Conservation (phyloP, 2,113 vertebrate genomes). For the Azemiops feae region DNA sequence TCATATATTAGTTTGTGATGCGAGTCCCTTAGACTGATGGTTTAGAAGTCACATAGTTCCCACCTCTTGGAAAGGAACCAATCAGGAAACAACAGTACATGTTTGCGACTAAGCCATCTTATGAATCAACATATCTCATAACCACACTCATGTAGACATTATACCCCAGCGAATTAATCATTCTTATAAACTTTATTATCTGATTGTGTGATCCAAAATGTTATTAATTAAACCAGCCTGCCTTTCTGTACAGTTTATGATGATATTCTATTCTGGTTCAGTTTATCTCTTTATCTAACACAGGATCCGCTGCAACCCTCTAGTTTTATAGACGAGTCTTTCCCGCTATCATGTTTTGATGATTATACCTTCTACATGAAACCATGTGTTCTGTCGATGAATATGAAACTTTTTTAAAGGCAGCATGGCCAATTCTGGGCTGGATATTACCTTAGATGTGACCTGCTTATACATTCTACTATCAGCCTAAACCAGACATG, state of each 20-base stretch:
- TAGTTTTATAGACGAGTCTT: background rate
- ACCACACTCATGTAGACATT: background rate
- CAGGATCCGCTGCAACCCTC: background rate
- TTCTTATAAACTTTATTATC: background rate
- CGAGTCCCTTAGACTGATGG: background rate
- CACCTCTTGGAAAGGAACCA: background rate
- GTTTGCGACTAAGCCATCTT: background rate
- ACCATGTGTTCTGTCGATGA: background rate
- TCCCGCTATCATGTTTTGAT: background rate
- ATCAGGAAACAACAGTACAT: background rate
- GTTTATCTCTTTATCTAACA: background rate
- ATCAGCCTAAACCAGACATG: too few species aligned
- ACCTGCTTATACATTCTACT: background rate
- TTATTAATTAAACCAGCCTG: background rate
- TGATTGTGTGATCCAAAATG: background rate
- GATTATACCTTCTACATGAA: background rate
- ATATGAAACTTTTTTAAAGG: background rate
- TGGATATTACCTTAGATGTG: background rate
- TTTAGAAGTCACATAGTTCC: background rate
- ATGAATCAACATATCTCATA: background rate
- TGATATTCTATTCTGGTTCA: background rate
- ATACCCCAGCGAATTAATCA: background rate
- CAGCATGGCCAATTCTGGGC: background rate
- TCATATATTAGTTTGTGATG: background rate
- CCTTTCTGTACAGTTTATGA: background rate